Evolutionary conservation across 2,888 invertebrate genomes (phyloP).

Genomic region (Diabrotica balteata): DNA sequence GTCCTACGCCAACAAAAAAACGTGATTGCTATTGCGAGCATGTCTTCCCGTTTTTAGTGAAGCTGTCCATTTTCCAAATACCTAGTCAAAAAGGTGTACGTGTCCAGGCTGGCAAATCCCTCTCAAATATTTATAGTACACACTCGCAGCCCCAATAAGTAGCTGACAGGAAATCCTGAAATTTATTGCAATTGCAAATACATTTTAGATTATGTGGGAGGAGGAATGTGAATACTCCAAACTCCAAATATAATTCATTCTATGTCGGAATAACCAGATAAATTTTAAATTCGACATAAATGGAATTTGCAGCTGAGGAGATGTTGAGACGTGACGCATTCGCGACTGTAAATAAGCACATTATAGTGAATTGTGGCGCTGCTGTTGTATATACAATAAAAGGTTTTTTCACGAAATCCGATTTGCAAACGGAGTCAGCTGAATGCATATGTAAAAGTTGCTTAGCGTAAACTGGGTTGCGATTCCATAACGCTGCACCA

Average conservation of each 20-base stretch:
- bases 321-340: conserved; percentile 28
- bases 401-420: conserved; percentile 13
- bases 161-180: conserved; percentile 46
- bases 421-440: conserved; percentile 15
- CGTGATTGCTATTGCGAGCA: conserved; percentile 50
- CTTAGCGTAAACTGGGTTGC: neutral
- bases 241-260: conserved; percentile 36
- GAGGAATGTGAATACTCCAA: conserved; percentile 33
- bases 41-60: conserved; percentile 50
- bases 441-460: conserved; percentile 10
- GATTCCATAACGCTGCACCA: neutral
- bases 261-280: conserved; percentile 33
- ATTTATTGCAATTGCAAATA: conserved; percentile 42
- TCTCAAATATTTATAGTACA: conserved; percentile 47
- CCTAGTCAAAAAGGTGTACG: conserved; percentile 52
- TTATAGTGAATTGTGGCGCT: conserved; percentile 23
- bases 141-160: conserved; percentile 42
- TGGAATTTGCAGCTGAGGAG: conserved; percentile 36
- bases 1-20: conserved; percentile 36
- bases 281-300: conserved; percentile 37
- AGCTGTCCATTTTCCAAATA: conserved; percentile 55
- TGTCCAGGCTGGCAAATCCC: conserved; percentile 42
- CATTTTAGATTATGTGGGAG: conserved; percentile 37
- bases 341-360: conserved; percentile 28
- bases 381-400: conserved; percentile 12